Conservation (phyloP, 2,113 vertebrate species). For the crab-eating macaque (Macaca fascicularis) region T2T-MFA8v1.1 NC_088395.1:146134001-146134500, state of each 20-base stretch:
- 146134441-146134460: background rate
- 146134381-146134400: background rate
- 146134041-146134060: background rate
- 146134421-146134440: conserved; percentile 19
- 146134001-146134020: background rate
- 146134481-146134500: background rate
- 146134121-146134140: background rate
- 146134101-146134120: background rate
- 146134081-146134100: background rate
- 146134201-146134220: background rate
- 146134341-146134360: conserved; percentile 30
- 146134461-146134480: conserved; percentile 13
- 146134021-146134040: background rate
- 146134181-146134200: background rate
- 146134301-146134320: conserved; percentile 12
- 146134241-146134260: background rate
- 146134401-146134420: background rate
- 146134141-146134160: background rate
- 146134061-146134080: background rate
- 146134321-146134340: conserved; percentile 31
- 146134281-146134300: background rate
- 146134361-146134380: background rate
- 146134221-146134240: conserved; percentile 2
- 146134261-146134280: conserved; percentile 12
- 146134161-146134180: background rate